A percentile compares a stretch with the other conserved stretches of the same genome.
phyloP scores from a whole-genome alignment of 2,797 vertebrate species.

The Netta rufina region DNA sequence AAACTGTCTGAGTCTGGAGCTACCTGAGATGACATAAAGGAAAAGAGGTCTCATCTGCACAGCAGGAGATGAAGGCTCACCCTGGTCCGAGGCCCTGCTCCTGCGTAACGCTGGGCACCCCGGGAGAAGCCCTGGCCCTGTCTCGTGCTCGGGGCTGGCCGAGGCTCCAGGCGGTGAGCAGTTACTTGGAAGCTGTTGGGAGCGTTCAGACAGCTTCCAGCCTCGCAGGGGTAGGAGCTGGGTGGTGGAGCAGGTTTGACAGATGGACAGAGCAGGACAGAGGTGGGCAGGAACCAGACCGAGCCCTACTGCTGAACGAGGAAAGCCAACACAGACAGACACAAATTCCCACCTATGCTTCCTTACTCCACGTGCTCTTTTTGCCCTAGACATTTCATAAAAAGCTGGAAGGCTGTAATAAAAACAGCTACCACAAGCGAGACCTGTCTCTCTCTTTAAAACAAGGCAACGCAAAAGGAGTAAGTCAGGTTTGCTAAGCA shows the following conservation, averaged over 20 bases:
- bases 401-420: neutral
- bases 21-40: neutral
- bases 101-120: accelerated
- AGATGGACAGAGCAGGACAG: neutral
- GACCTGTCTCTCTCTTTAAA: neutral
- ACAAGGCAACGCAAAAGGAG: neutral
- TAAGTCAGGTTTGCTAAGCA: neutral
- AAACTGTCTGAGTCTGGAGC: neutral
- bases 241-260: neutral
- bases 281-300: neutral
- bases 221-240: neutral
- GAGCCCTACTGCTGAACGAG: neutral
- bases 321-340: neutral
- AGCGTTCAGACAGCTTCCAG: neutral
- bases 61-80: neutral
- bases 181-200: neutral
- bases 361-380: neutral
- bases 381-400: neutral
- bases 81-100: neutral
- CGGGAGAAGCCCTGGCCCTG: neutral
- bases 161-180: neutral
- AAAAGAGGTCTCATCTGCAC: neutral
- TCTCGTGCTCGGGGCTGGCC: neutral
- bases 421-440: neutral
- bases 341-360: neutral